Percentiles rank a stretch among this genome's conserved stretches.
Conservation (phyloP, 2,797 vertebrate genomes). For the Heteromormyrus szaboi region DNA sequence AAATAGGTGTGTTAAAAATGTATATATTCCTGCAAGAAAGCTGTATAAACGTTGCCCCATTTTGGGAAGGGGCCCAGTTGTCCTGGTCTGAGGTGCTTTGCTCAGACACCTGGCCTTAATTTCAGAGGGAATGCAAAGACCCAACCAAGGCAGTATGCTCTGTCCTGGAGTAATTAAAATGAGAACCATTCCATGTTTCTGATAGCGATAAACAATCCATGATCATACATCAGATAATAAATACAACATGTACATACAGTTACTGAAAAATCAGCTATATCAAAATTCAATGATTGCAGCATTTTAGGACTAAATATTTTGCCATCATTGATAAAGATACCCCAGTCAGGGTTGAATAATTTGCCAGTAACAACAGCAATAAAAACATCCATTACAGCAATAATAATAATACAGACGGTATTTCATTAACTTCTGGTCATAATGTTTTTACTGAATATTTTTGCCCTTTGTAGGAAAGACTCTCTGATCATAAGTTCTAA, state of each 20-base stretch:
- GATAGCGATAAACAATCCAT: not conserved
- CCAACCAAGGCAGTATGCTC: not conserved
- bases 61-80: conserved; percentile 14
- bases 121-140: not conserved
- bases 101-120: not conserved
- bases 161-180: not conserved
- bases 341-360: not conserved
- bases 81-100: conserved; percentile 33
- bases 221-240: not conserved
- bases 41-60: conserved; percentile 14
- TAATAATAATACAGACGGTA: not conserved
- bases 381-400: not conserved
- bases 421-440: not conserved
- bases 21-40: conserved; percentile 18
- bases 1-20: conserved; percentile 20
- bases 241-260: not conserved
- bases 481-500: not conserved
- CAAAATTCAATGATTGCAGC: not conserved
- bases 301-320: not conserved
- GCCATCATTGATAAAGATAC: not conserved
- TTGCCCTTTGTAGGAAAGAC: not conserved
- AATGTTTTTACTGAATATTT: not conserved
- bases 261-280: not conserved
- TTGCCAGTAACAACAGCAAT: not conserved
- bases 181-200: not conserved